Evolutionary conservation across 2,888 invertebrate genomes (phyloP).

Genomic region (Callyntrura sp.): DNA sequence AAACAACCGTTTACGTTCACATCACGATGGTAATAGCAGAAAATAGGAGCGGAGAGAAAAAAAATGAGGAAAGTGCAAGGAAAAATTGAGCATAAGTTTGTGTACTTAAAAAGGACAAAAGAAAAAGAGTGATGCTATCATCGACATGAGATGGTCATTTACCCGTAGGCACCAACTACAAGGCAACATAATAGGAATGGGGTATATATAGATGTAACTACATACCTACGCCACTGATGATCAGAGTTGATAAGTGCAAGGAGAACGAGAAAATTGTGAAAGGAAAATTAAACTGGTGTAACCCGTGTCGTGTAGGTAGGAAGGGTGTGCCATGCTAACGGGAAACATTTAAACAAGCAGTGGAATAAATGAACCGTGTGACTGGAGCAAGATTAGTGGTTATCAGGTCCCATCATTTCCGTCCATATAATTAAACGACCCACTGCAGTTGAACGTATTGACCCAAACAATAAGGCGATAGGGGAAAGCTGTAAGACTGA

Average conservation of each 20-base stretch:
- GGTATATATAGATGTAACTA: not conserved
- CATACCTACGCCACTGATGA: not conserved
- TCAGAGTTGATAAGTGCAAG: constrained; percentile 11
- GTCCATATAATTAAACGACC: too few relatives aligned
- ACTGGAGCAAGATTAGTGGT: too few relatives aligned
- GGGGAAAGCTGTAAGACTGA: too few relatives aligned
- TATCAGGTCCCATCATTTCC: too few relatives aligned
- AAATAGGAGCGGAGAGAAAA: not conserved
- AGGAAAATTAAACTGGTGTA: too few relatives aligned
- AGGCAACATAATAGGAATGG: constrained; percentile 3
- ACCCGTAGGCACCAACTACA: not conserved
- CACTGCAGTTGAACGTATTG: too few relatives aligned
- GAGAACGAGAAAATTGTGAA: constrained; percentile 38
- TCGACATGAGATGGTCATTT: not conserved
- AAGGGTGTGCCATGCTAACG: too few relatives aligned
- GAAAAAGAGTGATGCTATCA: constrained; percentile 30
- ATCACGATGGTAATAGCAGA: not conserved
- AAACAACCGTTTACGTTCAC: not conserved
- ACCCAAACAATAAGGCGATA: too few relatives aligned
- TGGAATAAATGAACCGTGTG: too few relatives aligned
- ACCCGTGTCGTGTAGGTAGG: too few relatives aligned
- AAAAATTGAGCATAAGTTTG: not conserved
- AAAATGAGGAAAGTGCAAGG: not conserved
- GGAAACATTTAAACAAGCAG: too few relatives aligned
- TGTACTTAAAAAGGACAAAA: not conserved